Base-by-base conservation (phyloP, 2,888 invertebrate species). In the Hydriomena furcata region DNA sequence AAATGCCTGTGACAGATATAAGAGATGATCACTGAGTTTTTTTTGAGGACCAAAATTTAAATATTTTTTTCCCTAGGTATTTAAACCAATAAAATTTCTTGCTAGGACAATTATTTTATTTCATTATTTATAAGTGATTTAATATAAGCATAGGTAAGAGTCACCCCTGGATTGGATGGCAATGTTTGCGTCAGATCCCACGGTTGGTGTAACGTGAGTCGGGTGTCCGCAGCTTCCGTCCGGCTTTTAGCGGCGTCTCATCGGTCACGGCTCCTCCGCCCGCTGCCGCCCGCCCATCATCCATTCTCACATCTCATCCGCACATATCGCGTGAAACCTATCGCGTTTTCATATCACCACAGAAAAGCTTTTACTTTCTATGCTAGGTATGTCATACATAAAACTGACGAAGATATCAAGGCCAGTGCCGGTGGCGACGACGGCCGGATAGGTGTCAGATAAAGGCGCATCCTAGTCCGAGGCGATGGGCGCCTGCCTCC, bases 231-330 rank as follows among this genome's bases (percentile, higher is more conserved):
- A 76, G 84, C 89, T 89, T 89, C 89, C 89, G 89, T 89, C 89
- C 89, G 89, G 89, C 89, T 90, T 90, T 90, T 89, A 89, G 85
- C 85, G 82, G 71, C 82, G 76, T 75, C 82, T 76, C 82, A 82
- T 82, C 82, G 82, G 82, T 82, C 84, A 85, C 84, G 78, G 68
- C 60, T 65, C 65, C 63, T 65, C 68, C 56, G 43, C 50, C 50
- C 58, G 60, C 60, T 1, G n/a, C 27, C 32, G 32, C 64, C 53
- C 62, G 58, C 56, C 60, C 59, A 56, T 53, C 71, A 71, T 73
- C 76, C 71, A 71, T 73, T 70, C 72, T 70, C 66, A 62, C 66
- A 66, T 61, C 71, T 66, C 66, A 61, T 60, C 61, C 63, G 58
- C 58, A 57, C 58, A 72, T 63, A 65, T 60, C 60, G 48, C 55